Evolutionary conservation across 2,888 invertebrate genomes (phyloP), one percentile per base, ranked within the genome.

Genomic region (Vannuccia rotundouncinata): DNA sequence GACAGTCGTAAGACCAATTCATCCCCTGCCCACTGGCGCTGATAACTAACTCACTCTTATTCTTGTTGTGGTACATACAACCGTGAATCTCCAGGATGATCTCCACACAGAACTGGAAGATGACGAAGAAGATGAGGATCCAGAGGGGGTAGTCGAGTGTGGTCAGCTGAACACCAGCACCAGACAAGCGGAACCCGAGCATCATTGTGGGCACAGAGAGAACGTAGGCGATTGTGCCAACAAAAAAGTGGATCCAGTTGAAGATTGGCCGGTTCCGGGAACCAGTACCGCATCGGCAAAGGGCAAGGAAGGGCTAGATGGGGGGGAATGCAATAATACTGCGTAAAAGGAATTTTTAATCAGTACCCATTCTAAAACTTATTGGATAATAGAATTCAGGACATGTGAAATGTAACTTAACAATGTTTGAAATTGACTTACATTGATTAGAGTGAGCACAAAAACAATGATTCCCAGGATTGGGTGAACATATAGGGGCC

Each of bases 181-280:
- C 94, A 83, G 91, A 91, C 82, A 96, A 90, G 85, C 92, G 92
- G 29, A 94, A 92, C 60, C 96, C 94, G 86, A 95, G 92, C 91
- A 96, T 96, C 85, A 97, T 93, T 78, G 95, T 93, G 17, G 94
- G 92, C 88, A 96, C 95, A 95, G 90, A 85, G 31, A 88, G 85
- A 74, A 87, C 85, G 82, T 85, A 84, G 76, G 86, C 87, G 59
- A 86, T 84, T 17, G 86, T 86, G 80, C 87, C 87, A 84, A 88
- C 84, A 27, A 86, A 84, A 86, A 87, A 88, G 82, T 88, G 86
- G 80, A 87, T 83, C 88, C 88, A 88, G 84, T 88, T 88, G 82
- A 87, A 87, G 79, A 87, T 84, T 0, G 87, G 87, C 10, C 87
- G 83, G 79, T 85, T 85, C 0, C 83, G 82, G 81, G 83, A 83